Evolutionary conservation across 2,113 vertebrate species (phyloP).

Genomic region (Rhinogobius similis): DNA sequence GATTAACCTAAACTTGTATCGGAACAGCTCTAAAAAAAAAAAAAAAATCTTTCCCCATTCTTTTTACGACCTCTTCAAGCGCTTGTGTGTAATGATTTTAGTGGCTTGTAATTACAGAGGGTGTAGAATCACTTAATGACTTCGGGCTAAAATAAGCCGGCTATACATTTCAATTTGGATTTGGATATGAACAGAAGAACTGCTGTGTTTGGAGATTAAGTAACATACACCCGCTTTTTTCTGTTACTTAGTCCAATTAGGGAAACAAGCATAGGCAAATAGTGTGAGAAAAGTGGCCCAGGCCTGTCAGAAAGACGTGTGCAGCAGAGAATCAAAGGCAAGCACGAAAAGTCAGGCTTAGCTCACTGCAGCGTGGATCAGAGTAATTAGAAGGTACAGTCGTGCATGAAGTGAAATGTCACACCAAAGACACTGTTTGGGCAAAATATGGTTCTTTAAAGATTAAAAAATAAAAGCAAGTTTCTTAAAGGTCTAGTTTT

Average conservation of each 20-base stretch:
- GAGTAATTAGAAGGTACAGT: conserved; percentile 35
- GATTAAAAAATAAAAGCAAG: neutral
- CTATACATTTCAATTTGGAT: conserved; percentile 26
- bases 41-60: neutral
- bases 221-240: neutral
- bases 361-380: conserved; percentile 20
- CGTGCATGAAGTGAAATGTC: conserved; percentile 15
- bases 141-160: conserved; percentile 20
- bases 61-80: conserved; percentile 26
- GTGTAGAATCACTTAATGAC: conserved; percentile 31
- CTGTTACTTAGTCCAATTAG: conserved; percentile 12
- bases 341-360: conserved; percentile 30
- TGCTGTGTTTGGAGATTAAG: neutral
- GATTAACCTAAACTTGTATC: neutral
- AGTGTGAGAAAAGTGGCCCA: conserved; percentile 18
- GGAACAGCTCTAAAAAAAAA: conserved; percentile 1
- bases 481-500: neutral
- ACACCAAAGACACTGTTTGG: conserved; percentile 1
- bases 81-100: conserved; percentile 20
- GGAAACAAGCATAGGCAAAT: conserved; percentile 36
- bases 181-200: conserved; percentile 12
- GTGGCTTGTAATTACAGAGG: conserved; percentile 29
- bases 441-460: neutral
- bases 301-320: conserved; percentile 14
- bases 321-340: conserved; percentile 32